Base-by-base conservation (phyloP, 2,113 vertebrate genomes). In the Gopherus evgoodei region DNA sequence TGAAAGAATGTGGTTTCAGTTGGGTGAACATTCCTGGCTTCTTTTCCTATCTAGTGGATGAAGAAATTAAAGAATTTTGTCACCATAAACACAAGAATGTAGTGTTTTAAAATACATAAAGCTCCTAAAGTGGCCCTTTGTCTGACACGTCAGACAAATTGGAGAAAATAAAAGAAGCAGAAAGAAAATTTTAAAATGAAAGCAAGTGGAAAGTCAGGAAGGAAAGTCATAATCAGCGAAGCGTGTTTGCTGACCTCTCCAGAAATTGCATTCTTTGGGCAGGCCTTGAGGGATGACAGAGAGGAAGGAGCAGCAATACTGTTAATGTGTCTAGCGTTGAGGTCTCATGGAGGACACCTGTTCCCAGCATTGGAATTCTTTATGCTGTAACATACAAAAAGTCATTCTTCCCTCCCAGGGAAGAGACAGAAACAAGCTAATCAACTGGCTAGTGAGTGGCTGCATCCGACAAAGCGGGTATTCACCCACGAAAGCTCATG, bases 41-140 rank as follows among this genome's bases (percentile, higher is more conserved):
- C 47, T 79, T 94, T 97, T 95, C 78, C 7, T 95, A 94, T 0
- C 9, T 90, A 29, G 87, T 75, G 59, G 76, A 90, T 83, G 86
- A 97, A 95, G 93, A 97, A 96, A 97, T 96, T 95, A 97, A 96
- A 96, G 88, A 88, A 94, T 97, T 97, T 97, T 97, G 96, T 97
- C 95, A 96, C 92, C 84, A 84, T 91, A 94, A 97, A 86, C 94
- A 93, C 86, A 93, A 89, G 82, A 93, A 92, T 83, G 72, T 91
- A 78, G 47, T 91, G 59, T 52, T 90, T 65, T 4, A 65, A 81
- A 56, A 56, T 56, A 22, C 52, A 87, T 47, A 75, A 83, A 85
- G 47, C 21, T 81, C 25, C 49, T 93, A n/a, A 91, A 93, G 86
- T 54, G 82, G 49, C 75, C 88, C 57, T 24, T 75, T 57, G 65